Evolutionary conservation across 2,888 invertebrate species (phyloP), one percentile per base, ranked within the genome.

Genomic region (Branchipolynoe longqiensis): DNA sequence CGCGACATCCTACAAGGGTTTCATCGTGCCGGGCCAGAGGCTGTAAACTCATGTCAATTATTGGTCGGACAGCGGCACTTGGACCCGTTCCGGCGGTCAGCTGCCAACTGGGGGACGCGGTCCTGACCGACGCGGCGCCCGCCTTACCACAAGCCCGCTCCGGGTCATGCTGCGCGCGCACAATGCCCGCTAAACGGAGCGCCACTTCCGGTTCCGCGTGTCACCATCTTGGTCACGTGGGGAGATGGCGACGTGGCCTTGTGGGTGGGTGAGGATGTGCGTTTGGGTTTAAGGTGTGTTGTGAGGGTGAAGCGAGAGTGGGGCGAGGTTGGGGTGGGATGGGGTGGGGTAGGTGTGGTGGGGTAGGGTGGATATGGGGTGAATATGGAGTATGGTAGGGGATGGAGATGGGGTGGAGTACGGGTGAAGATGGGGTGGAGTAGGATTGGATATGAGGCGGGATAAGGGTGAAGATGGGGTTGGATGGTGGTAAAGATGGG

Each of bases 51-150:
- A 31, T 33, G n/a, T 25, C 28, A 69, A 69, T 69, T 33, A 33
- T 33, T 33, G 69, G 69, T 69, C 69, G 69, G 69, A 69, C 69
- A 69, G 69, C 12, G 36, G 1, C 69, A 69, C 69, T 69, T 69
- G 69, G 69, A 69, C 69, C 22, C 14, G 22, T 14, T 38, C 36
- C 33, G 69, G 69, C 69, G 4, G 69, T 38, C 69, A 69, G 69
- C 69, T 69, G 69, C 69, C 69, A 69, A 69, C 33, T 14, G 69
- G 69, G 69, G 36, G 12, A 33, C 2, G 38, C 4, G 1, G 38
- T 12, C 4, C 12, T 33, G 69, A 69, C 69, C 69, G n/a, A 28
- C 28, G 28, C 25, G 22, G 33, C 64, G 33, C 8, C 69, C n/a
- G 69, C 36, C 36, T 18, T 14, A n/a, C 12, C 69, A 12, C 36